Evolutionary conservation across 1,140 invertebrate species (phyloP), one percentile per base, ranked within the genome.

Genomic region (Nebria ingens): DNA sequence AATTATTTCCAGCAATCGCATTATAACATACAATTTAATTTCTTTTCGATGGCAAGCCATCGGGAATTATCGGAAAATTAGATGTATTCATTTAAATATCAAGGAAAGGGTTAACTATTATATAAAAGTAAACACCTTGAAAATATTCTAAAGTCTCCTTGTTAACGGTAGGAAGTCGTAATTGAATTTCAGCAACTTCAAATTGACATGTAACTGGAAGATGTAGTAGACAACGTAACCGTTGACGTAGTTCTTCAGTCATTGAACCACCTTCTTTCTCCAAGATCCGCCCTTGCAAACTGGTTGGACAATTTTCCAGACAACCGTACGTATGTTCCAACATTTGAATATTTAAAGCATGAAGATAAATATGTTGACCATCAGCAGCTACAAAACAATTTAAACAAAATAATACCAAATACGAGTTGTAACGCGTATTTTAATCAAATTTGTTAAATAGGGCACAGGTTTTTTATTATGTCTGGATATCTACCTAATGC

Each of bases 291-390:
- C 85, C 86, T 0, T 68, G 74, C 49, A 98, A 82, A 6, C 75
- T 65, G n/a, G 74, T 70, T 0, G 94, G 94, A 56, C 86, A 86
- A 40, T 83, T 73, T 56, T 90, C 85, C 49, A 97, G 76, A 45
- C 76, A 79, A 15, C 90, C 91, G 75, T 93, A 97, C 49, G 89
- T 83, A 45, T 84, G 80, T 64, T 89, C 85, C 58, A 98, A 70
- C 82, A 97, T 94, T 52, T 86, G 85, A 1, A 90, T 83, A 73
- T 98, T 97, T 59, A 98, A 70, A 2, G 89, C 84, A 74, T 97
- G 89, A 49, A 98, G 71, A 70, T 92, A 98, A 21, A 97, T 82
- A 66, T 93, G 87, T 70, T 96, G 93, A 0, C 93, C 93, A 75
- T 95, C 91, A 25, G 78, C 75, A 55, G 87, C 88, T 89, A 62